Evolutionary conservation across 2,888 invertebrate genomes (phyloP).

Genomic region (Cheilosia vernalis): DNA sequence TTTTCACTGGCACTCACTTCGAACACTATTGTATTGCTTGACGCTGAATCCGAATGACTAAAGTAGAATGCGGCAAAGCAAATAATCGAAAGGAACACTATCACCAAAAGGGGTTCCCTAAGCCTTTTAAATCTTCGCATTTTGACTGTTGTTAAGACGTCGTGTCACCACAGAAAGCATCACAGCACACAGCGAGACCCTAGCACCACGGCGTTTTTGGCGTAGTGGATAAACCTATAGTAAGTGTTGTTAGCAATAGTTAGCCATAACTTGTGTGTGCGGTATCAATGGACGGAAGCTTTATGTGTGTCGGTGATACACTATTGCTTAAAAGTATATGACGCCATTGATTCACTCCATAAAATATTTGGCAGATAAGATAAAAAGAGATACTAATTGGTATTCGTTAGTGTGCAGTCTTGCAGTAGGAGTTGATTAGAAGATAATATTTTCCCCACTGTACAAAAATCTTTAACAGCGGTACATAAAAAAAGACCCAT

Average conservation of each 20-base stretch:
- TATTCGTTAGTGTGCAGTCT: neutral
- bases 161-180: neutral
- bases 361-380: neutral
- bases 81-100: constrained; percentile 11
- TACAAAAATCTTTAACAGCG: too few relatives aligned
- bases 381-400: neutral
- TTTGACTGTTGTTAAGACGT: neutral
- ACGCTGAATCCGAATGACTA: neutral
- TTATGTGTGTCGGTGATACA: constrained; percentile 9
- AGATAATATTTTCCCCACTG: too few relatives aligned
- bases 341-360: neutral
- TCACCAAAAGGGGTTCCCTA: neutral
- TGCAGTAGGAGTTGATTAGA: too few relatives aligned
- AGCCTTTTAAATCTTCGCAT: constrained; percentile 35
- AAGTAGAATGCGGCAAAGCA: constrained; percentile 11
- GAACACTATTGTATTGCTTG: neutral
- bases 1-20: constrained; percentile 19
- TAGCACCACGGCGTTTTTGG: constrained; percentile 1
- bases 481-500: too few relatives aligned
- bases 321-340: constrained; percentile 16
- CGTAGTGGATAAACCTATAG: neutral
- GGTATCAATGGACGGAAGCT: constrained; percentile 5
- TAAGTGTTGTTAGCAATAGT: constrained; percentile 1
- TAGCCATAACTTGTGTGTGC: constrained; percentile 1
- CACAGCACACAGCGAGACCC: constrained; percentile 9